Base-by-base conservation (phyloP, 1,140 invertebrate species). In the Euura saliciscinereae region DNA sequence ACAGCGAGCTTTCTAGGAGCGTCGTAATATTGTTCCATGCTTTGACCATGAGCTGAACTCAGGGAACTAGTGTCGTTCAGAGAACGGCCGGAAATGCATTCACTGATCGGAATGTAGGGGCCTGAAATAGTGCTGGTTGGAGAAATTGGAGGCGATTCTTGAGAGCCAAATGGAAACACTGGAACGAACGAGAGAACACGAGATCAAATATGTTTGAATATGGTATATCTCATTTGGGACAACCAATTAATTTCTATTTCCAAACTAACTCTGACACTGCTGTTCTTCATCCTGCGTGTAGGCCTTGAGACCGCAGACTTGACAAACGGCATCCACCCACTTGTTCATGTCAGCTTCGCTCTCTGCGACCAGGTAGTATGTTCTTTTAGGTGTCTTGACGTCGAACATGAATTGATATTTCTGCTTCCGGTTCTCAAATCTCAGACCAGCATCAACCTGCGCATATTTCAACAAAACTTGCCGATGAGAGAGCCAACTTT, bases 261-360 rank as follows among this genome's bases (percentile, higher is more conserved):
- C 42, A 66, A 68, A 78, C 80, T 74, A 82, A 85, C 83, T 85
- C 82, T 85, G 86, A 76, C 80, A 80, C 65, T 85, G 79, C 68
- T 89, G 87, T 46, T 91, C 91, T 71, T 94, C 91, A 71, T 96
- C 94, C 78, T 93, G 93, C 44, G 92, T 92, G 46, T 91, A 91
- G 2, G 93, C 91, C 84, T 95, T 94, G 64, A 98, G 88, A 28
- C 95, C 94, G 89, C 96, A 98, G 59, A 97, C 95, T 87, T 94
- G 92, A 85, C 97, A 98, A 73, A 99, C 94, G 77, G 94, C 96
- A 81, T 96, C 93, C 1, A 98, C 96, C 97, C 97, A 99, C 82
- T 94, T 94, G 76, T 95, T 94, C 97, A 98, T 98, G 78, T 98
- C 96, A 68, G 90, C 89, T 83, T 97, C 95, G 45, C 93, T 94